Conservation (phyloP, 1,140 invertebrate genomes). For the Cotesia typhae region DNA sequence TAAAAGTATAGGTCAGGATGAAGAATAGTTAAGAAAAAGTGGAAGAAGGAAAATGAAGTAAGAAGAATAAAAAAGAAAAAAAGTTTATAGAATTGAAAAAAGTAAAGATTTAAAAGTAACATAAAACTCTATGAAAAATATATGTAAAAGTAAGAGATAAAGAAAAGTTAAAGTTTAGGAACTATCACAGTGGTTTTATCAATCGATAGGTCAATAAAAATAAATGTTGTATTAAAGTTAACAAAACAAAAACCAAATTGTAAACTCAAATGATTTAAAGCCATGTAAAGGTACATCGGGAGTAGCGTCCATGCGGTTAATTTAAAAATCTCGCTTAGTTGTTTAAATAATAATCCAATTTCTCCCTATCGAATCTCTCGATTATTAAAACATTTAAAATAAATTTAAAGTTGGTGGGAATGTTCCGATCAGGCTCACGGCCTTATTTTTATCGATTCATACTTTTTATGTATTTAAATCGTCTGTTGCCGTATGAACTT, state of each 20-base stretch:
- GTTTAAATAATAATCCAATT: conserved; percentile 1
- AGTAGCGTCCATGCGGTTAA: conserved; percentile 23
- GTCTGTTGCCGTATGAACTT: neutral
- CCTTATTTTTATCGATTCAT: conserved; percentile 25
- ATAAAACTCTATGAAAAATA: conserved; percentile 7
- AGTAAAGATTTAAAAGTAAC: conserved; percentile 2
- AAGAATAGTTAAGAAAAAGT: conserved; percentile 24
- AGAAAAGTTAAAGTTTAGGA: conserved; percentile 27
- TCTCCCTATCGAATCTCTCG: conserved; percentile 9
- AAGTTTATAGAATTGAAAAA: conserved; percentile 8
- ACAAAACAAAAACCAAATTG: conserved; percentile 13
- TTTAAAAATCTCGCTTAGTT: neutral
- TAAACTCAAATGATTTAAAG: conserved; percentile 4
- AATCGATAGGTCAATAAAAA: neutral
- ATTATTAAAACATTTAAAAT: neutral
- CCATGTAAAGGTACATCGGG: conserved; percentile 36
- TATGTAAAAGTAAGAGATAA: neutral
- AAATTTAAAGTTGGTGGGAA: conserved; percentile 32
- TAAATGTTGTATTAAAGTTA: neutral
- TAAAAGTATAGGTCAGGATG: conserved; percentile 23
- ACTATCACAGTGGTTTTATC: conserved; percentile 48
- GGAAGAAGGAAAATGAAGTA: conserved; percentile 12
- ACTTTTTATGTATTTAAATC: conserved; percentile 6
- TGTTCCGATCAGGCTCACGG: conserved; percentile 29
- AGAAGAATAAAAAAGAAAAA: conserved; percentile 8